Evolutionary conservation across 2,888 invertebrate species (phyloP), one percentile per base, ranked within the genome.

Genomic region (Craniophora ligustri): DNA sequence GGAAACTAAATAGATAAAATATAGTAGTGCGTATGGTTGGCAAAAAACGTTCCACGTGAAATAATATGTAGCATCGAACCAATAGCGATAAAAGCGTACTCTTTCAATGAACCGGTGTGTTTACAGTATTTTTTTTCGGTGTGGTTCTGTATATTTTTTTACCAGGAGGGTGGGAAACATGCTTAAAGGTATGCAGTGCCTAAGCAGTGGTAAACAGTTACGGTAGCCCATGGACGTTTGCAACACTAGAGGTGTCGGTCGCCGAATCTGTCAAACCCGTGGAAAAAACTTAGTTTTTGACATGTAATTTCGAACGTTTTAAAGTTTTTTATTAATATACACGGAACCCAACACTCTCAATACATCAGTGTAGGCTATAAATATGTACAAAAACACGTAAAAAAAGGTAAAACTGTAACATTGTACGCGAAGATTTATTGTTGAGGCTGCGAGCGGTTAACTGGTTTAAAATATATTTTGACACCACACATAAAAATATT

Each of bases 21-120:
- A n/a, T 32, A n/a, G 16, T n/a, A 46, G 34, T n/a, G 34, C 5
- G 8, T 41, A 53, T 16, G 23, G 38, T 54, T 41, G 30, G 56
- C 44, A 63, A 63, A 67, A 67, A 62, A 50, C 45, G 45, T 31
- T 16, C 54, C 28, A 38, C 50, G 30, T 30, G 50, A 56, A 54
- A 55, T 68, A 66, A 68, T 66, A 57, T 66, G 54, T 55, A 47
- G 32, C 42, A 57, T 45, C 42, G 51, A 45, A 42, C 63, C 72
- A 72, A 72, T 72, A 54, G 53, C 28, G 58, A 54, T 72, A 59
- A 72, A 68, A 72, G 50, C 54, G 34, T 56, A 62, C 62, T 48
- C 60, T 58, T 58, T 66, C 58, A 63, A 69, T 66, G 50, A 60
- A 65, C 13, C 19, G 18, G 14, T 15, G n/a, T 28, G 40, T 63